Percentiles rank a stretch among this genome's conserved stretches.
phyloP scores from a whole-genome alignment of 2,888 invertebrate genomes.

The Drosophila putrida region DNA sequence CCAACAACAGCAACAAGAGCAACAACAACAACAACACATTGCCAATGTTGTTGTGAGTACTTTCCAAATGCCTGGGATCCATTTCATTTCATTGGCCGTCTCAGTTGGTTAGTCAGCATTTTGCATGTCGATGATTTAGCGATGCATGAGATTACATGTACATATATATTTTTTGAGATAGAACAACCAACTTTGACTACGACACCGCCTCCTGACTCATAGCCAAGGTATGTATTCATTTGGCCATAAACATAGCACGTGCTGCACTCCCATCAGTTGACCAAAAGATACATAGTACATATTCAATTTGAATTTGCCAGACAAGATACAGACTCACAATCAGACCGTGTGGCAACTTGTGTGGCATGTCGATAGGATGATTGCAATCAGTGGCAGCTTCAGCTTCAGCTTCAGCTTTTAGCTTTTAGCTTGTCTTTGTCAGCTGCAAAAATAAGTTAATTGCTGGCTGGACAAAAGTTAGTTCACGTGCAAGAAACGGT shows the following conservation, averaged over 20 bases:
- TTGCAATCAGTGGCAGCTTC: slow-evolving; percentile 68
- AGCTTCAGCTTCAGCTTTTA: slow-evolving; percentile 4
- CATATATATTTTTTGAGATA: slow-evolving; percentile 21
- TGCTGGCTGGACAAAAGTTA: slow-evolving; percentile 49
- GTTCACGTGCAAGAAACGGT: slow-evolving; percentile 24
- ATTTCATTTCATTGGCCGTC: slow-evolving; percentile 64
- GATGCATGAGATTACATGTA: slow-evolving; percentile 40
- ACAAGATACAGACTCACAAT: slow-evolving; percentile 10
- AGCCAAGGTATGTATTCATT: slow-evolving; percentile 17
- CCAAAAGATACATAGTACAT: slow-evolving; percentile 19
- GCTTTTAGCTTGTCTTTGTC: slow-evolving; percentile 64
- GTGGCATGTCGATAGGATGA: slow-evolving; percentile 57
- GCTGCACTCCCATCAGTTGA: slow-evolving; percentile 18
- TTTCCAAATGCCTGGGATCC: slow-evolving; percentile 63
- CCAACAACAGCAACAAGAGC: slow-evolving; percentile 26
- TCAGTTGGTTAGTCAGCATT: slow-evolving; percentile 71
- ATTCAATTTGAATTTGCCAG: slow-evolving; percentile 26
- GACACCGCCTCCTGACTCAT: slow-evolving; percentile 24
- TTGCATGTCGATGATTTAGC: slow-evolving; percentile 54
- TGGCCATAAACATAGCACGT: slow-evolving; percentile 42
- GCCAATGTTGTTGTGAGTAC: slow-evolving; percentile 50
- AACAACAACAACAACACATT: slow-evolving; percentile 42
- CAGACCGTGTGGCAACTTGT: slow-evolving; percentile 55
- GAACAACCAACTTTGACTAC: slow-evolving; percentile 29
- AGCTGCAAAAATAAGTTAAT: slow-evolving; percentile 75